These are phyloP conservation scores for Psephotus haematonotus DNA, from an alignment of 2,113 vertebrate genomes.

Conservation along the genomic window DNA sequence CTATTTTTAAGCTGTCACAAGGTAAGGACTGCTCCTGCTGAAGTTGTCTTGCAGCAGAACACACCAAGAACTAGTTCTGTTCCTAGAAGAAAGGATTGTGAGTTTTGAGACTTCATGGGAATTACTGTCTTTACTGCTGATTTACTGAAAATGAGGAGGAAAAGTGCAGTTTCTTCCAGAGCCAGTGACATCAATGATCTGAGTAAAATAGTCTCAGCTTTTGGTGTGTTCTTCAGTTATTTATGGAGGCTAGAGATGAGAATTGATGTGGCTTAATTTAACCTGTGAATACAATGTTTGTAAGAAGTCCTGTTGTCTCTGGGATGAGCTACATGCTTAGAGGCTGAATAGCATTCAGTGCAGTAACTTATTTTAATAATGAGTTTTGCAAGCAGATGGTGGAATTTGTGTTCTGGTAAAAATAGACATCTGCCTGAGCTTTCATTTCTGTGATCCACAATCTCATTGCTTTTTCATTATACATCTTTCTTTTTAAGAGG, in stretches of 20 bases:
- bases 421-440: not conserved
- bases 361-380: not conserved
- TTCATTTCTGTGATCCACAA: not conserved
- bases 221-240: not conserved
- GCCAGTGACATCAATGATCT: not conserved
- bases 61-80: not conserved
- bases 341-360: not conserved
- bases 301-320: not conserved
- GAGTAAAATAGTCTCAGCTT: not conserved
- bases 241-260: not conserved
- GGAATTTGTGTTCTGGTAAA: not conserved
- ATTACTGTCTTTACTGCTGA: not conserved
- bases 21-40: conserved; percentile 25
- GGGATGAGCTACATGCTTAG: not conserved
- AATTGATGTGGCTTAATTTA: not conserved
- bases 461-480: not conserved
- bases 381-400: conserved; percentile 21
- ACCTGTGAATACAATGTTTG: not conserved
- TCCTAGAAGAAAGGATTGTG: not conserved
- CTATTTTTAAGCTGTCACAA: conserved; percentile 66
- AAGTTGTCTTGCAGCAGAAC: conserved; percentile 41
- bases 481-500: not conserved
- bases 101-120: not conserved
- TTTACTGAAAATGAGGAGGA: not conserved
- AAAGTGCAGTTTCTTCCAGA: not conserved